phyloP scores from a whole-genome alignment of 2,888 invertebrate species.

The Isoperla grammatica region DNA sequence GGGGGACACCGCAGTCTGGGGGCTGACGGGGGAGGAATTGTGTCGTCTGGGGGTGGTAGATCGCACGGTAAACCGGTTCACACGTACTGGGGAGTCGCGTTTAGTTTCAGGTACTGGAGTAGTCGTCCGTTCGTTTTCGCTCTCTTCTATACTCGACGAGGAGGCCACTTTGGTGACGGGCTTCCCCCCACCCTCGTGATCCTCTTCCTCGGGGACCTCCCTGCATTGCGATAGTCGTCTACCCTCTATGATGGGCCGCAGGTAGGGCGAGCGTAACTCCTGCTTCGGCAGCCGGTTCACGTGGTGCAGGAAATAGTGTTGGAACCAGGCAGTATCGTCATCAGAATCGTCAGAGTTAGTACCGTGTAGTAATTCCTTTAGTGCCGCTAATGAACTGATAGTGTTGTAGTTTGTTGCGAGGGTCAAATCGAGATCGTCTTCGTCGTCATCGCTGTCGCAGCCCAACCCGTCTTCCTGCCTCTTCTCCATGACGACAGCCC shows the following conservation, averaged over 20 bases:
- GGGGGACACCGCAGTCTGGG: conserved; percentile 34
- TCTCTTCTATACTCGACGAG: background rate
- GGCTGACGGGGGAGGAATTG: background rate
- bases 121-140: conserved; percentile 23
- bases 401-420: conserved; percentile 65
- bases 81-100: conserved; percentile 1
- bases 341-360: conserved; percentile 54
- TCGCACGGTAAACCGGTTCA: conserved; percentile 11
- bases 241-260: conserved; percentile 34
- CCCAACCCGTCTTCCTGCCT: background rate
- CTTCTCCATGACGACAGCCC: background rate
- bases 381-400: conserved; percentile 60
- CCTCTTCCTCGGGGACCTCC: conserved; percentile 55
- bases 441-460: conserved; percentile 33
- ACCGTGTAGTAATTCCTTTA: conserved; percentile 56
- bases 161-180: conserved; percentile 31
- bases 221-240: conserved; percentile 73
- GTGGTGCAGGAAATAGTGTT: conserved; percentile 68
- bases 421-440: conserved; percentile 58
- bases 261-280: conserved; percentile 44
- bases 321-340: conserved; percentile 49
- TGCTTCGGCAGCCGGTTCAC: conserved; percentile 62
- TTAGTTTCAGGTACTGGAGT: conserved; percentile 23
- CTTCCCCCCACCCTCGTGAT: conserved; percentile 57
- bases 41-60: conserved; percentile 3